Percentiles rank a stretch among this genome's conserved stretches.
Conservation (phyloP, 1,140 invertebrate species). For the Drosophila nannoptera region DNA sequence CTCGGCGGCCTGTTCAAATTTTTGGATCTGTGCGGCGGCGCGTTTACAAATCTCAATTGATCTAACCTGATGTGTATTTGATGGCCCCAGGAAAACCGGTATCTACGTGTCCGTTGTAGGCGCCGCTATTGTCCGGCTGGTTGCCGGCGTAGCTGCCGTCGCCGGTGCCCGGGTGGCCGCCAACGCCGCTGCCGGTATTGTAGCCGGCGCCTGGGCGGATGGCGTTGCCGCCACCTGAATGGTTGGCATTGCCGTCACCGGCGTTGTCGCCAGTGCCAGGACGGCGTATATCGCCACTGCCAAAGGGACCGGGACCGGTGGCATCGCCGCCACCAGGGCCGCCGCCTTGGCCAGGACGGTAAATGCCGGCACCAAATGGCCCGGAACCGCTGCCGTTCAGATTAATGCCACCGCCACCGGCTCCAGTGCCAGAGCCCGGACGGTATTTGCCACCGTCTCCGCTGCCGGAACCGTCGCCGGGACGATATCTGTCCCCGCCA, state of each 20-base stretch:
- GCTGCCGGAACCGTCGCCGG: slow-evolving; percentile 43
- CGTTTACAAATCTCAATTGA: slow-evolving; percentile 43
- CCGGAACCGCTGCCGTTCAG: slow-evolving; percentile 22
- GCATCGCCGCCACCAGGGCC: slow-evolving; percentile 13
- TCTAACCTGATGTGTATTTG: slow-evolving; percentile 74
- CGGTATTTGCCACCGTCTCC: slow-evolving; percentile 40
- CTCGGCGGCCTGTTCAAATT: slow-evolving; percentile 60
- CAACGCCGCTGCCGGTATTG: slow-evolving; percentile 36
- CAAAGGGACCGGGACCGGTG: slow-evolving; percentile 17
- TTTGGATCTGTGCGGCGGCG: slow-evolving; percentile 46
- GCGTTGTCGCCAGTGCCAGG: slow-evolving; percentile 15
- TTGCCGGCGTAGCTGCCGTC: slow-evolving; percentile 31
- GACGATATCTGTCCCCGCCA: slow-evolving; percentile 7
- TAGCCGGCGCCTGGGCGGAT: slow-evolving; percentile 11
- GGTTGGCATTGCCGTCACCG: neutral
- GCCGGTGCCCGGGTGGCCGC: slow-evolving; percentile 43
- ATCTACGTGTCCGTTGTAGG: slow-evolving; percentile 54
- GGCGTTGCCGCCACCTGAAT: slow-evolving; percentile 12
- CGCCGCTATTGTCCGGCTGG: slow-evolving; percentile 42
- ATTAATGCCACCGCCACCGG: slow-evolving; percentile 26
- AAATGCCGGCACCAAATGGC: neutral
- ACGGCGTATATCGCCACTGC: slow-evolving; percentile 1
- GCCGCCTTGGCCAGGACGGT: slow-evolving; percentile 1
- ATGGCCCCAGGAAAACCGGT: slow-evolving; percentile 78
- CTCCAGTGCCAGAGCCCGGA: slow-evolving; percentile 33